These are phyloP conservation scores for Sympetrum striolatum DNA, from an alignment of 2,888 invertebrate species.

Conservation along the genomic window DNA sequence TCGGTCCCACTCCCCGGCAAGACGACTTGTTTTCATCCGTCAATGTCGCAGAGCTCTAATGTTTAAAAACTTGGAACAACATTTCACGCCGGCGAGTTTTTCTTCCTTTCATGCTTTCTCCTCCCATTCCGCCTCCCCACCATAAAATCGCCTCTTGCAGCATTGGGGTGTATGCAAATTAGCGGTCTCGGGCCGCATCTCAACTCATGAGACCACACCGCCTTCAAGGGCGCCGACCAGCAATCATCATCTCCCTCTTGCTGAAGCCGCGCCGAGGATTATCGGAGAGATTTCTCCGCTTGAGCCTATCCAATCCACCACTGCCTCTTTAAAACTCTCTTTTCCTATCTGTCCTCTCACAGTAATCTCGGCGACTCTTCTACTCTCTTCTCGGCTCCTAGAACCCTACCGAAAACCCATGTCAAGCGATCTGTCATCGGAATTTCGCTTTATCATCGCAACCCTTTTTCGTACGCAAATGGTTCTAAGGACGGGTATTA, in stretches of 20 bases:
- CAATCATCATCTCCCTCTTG: not conserved
- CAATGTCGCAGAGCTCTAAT: not conserved
- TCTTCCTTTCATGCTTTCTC: not conserved
- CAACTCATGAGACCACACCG: not conserved
- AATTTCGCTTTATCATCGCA: not conserved
- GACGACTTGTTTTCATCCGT: not conserved
- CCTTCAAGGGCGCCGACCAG: not conserved
- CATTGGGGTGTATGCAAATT: not conserved
- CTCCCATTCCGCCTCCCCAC: not conserved
- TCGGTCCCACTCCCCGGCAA: no score
- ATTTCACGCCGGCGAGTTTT: not conserved
- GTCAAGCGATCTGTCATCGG: not conserved
- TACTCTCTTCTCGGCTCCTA: not conserved
- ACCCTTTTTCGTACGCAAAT: not conserved
- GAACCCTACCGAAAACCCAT: not conserved
- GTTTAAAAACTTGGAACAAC: not conserved
- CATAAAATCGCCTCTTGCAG: not conserved
- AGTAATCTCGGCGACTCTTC: not conserved
- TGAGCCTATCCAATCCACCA: not conserved
- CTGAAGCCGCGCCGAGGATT: not conserved
- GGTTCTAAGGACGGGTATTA: no score
- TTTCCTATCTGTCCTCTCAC: not conserved
- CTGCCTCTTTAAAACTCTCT: not conserved
- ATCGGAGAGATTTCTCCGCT: not conserved
- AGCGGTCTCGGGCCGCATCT: not conserved